These are phyloP conservation scores for Phrynocephalus versicolor DNA, from an alignment of 2,113 vertebrate species.

Conservation along the genomic window DNA sequence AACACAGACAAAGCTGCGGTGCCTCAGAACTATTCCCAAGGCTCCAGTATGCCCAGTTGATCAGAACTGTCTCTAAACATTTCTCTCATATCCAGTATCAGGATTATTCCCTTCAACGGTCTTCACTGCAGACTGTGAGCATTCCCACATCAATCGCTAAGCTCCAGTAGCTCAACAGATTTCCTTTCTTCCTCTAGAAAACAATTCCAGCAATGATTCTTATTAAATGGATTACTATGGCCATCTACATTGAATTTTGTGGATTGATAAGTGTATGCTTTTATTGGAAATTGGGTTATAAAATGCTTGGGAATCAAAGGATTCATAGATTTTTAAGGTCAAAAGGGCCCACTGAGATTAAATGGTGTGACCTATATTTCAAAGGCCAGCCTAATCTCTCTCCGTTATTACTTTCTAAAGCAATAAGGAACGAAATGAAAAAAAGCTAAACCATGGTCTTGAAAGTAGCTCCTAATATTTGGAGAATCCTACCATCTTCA, in stretches of 20 bases:
- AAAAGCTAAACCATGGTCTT: neutral
- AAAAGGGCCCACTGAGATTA: slow-evolving; percentile 11
- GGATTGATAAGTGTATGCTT: neutral
- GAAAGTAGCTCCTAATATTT: neutral
- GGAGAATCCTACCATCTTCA: neutral
- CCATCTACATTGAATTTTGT: slow-evolving; percentile 10
- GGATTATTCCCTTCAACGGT: neutral
- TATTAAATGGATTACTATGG: neutral
- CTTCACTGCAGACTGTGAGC: neutral
- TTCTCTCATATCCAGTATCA: neutral
- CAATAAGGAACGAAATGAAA: neutral
- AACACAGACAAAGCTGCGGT: neutral
- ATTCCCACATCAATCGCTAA: neutral
- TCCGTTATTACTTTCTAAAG: slow-evolving; percentile 7
- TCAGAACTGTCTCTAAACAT: neutral
- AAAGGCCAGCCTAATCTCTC: slow-evolving; percentile 18
- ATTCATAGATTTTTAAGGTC: slow-evolving; percentile 20
- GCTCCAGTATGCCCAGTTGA: neutral
- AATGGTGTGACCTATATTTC: slow-evolving; percentile 14
- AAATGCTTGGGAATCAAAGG: slow-evolving; percentile 15
- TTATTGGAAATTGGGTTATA: slow-evolving; percentile 4
- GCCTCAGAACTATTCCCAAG: neutral
- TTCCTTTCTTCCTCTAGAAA: neutral
- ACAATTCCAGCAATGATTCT: neutral
- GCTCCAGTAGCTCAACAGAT: neutral